Evolutionary conservation across 1,140 invertebrate genomes (phyloP).

Genomic region (Thaumetopoea pityocampa): DNA sequence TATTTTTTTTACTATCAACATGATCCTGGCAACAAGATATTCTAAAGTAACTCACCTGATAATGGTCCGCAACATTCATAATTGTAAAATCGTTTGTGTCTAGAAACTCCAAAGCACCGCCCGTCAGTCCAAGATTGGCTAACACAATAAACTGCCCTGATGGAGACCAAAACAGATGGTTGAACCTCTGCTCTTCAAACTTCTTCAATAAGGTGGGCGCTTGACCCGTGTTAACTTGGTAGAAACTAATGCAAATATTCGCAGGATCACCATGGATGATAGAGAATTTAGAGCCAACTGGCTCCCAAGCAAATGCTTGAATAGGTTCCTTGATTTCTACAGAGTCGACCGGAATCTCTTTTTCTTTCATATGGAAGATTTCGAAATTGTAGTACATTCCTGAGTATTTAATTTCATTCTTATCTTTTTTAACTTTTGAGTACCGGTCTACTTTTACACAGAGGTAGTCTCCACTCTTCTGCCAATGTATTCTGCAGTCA

Average conservation of each 20-base stretch:
- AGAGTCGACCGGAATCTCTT: conserved; percentile 98
- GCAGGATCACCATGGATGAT: conserved; percentile 96
- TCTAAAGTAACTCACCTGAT: conserved; percentile 76
- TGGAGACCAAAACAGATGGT: conserved; percentile 97
- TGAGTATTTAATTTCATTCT: conserved; percentile 93
- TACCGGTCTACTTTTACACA: conserved; percentile 99
- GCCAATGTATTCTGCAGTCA: conserved; percentile 99
- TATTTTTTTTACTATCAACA: too few relatives aligned
- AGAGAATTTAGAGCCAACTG: conserved; percentile 95
- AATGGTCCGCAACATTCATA: conserved; percentile 96
- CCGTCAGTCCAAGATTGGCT: conserved; percentile 88
- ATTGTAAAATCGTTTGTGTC: conserved; percentile 96
- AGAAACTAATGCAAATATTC: conserved; percentile 94
- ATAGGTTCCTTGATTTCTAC: conserved; percentile 96
- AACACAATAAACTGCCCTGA: conserved; percentile 96
- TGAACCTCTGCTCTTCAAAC: conserved; percentile 94
- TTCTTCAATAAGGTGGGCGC: conserved; percentile 92
- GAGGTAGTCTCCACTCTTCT: conserved; percentile 97
- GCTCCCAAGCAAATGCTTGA: conserved; percentile 98
- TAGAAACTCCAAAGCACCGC: conserved; percentile 95
- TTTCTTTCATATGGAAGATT: conserved; percentile 98
- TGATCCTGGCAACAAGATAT: too few relatives aligned
- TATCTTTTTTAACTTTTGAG: conserved; percentile 94
- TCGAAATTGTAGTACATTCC: conserved; percentile 99
- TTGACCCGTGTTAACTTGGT: conserved; percentile 92